A percentile compares a stretch with the other conserved stretches of the same genome.
These are phyloP conservation scores for Watsonalla binaria DNA, from an alignment of 2,888 invertebrate genomes.

Conservation along the genomic window DNA sequence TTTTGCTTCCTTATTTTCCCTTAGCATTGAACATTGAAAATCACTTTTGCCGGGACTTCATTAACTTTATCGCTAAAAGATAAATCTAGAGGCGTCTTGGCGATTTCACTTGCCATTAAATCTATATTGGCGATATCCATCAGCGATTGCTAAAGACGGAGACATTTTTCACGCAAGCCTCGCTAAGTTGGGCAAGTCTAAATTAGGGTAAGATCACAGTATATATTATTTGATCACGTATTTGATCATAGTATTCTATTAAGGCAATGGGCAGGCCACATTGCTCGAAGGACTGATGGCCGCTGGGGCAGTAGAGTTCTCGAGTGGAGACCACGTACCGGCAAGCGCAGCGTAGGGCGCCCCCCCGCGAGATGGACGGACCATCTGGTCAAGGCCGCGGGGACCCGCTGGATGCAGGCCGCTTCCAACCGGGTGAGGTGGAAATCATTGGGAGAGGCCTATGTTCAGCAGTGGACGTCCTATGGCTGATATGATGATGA, in stretches of 20 bases:
- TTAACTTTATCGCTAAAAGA: slow-evolving; percentile 52
- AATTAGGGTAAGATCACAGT: neutral
- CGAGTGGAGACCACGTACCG: no score
- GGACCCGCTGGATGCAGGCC: no score
- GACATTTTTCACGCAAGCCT: slow-evolving; percentile 21
- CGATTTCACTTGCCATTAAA: slow-evolving; percentile 46
- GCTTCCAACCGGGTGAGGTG: no score
- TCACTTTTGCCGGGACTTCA: slow-evolving; percentile 49
- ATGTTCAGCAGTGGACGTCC: no score
- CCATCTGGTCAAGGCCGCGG: no score
- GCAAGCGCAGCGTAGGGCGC: no score
- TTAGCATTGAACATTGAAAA: slow-evolving; percentile 33
- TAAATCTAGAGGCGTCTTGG: slow-evolving; percentile 38
- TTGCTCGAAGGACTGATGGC: no score
- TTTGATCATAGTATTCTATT: neutral
- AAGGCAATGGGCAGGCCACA: no score
- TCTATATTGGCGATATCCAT: slow-evolving; percentile 40
- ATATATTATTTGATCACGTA: neutral
- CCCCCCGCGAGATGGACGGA: no score
- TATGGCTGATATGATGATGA: no score
- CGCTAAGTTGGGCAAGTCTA: neutral
- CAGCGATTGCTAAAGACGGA: slow-evolving; percentile 32
- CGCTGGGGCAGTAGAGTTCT: no score
- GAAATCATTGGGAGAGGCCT: no score
- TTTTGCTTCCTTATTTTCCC: slow-evolving; percentile 18